Evolutionary conservation across 2,113 vertebrate species (phyloP).

Genomic region (Poecilia latipinna): DNA sequence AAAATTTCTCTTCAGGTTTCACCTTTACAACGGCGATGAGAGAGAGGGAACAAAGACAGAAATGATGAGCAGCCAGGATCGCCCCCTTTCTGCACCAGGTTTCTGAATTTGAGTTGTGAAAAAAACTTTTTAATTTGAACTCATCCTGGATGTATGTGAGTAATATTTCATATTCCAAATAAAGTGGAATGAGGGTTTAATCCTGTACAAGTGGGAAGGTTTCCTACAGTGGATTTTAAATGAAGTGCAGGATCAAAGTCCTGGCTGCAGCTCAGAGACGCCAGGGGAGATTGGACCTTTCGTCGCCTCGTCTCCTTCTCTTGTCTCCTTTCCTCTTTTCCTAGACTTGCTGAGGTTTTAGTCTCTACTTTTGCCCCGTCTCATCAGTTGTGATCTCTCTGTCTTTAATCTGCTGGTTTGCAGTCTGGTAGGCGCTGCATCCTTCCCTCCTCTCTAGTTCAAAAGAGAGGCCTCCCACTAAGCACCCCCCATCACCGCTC

Average conservation of each 20-base stretch:
- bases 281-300: conserved; percentile 51
- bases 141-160: not conserved
- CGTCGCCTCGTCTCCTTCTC: conserved; percentile 3
- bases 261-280: conserved; percentile 43
- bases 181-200: conserved; percentile 43
- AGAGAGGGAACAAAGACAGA: not conserved
- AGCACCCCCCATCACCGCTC: conserved; percentile 51
- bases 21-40: not conserved
- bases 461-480: conserved; percentile 64
- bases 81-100: not conserved
- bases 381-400: conserved; percentile 21
- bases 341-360: conserved; percentile 15
- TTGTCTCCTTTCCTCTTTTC: conserved; percentile 1
- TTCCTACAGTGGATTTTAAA: conserved; percentile 47
- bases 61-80: not conserved
- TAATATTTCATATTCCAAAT: conserved; percentile 25
- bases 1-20: not conserved
- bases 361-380: not conserved
- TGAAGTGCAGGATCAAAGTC: conserved; percentile 63
- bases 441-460: conserved; percentile 45
- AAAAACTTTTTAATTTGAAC: conserved; percentile 3
- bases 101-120: conserved; percentile 7
- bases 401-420: conserved; percentile 50
- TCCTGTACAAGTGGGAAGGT: conserved; percentile 33
- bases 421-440: conserved; percentile 11